Conservation (phyloP, 2,888 invertebrate genomes). For the Metalampra italica region DNA sequence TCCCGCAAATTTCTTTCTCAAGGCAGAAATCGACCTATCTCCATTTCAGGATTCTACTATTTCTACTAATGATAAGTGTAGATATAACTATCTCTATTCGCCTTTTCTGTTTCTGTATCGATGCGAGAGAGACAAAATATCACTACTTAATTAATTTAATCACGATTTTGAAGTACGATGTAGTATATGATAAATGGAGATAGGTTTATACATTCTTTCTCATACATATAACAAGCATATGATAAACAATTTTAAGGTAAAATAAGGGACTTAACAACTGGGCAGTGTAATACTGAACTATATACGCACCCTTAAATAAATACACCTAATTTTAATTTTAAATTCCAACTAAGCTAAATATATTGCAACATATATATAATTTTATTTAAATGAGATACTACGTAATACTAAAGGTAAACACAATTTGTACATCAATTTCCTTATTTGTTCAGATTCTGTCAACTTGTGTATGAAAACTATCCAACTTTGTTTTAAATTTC, state of each 20-base stretch:
- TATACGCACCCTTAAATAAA: background rate
- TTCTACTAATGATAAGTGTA: too few relatives aligned
- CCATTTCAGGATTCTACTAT: too few relatives aligned
- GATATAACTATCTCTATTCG: too few relatives aligned
- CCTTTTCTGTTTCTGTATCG: too few relatives aligned
- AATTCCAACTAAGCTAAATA: constrained; percentile 20
- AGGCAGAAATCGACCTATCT: too few relatives aligned
- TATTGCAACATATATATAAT: constrained; percentile 24
- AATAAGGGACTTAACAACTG: background rate
- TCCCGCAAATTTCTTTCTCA: too few relatives aligned
- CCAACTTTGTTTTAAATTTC: too few relatives aligned
- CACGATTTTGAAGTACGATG: too few relatives aligned
- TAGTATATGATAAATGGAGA: background rate
- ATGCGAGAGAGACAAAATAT: too few relatives aligned
- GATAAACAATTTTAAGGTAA: background rate
- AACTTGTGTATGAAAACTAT: too few relatives aligned
- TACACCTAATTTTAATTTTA: constrained; percentile 14
- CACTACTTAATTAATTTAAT: too few relatives aligned
- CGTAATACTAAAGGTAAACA: constrained; percentile 35
- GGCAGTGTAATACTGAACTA: background rate
- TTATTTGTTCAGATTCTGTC: constrained; percentile 26
- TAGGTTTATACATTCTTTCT: background rate
- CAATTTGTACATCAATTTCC: constrained; percentile 49
- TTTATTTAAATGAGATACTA: constrained; percentile 22
- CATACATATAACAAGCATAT: background rate